A percentile compares a stretch with the other conserved stretches of the same genome.
Conservation (phyloP, 2,113 vertebrate genomes). For the Melanocharis versteri region DNA sequence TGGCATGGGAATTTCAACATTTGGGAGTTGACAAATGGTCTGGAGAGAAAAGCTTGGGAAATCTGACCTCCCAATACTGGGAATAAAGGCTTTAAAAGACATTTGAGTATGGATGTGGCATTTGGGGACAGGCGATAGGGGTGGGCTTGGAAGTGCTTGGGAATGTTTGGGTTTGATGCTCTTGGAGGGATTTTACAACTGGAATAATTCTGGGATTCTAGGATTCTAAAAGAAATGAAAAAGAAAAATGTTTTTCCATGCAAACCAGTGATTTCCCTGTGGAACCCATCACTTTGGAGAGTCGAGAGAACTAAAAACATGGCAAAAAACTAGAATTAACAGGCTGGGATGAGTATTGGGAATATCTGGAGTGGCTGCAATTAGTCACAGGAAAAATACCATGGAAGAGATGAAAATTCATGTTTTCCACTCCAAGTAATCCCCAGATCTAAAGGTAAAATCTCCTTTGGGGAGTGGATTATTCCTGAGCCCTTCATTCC, state of each 20-base stretch:
- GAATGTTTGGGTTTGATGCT: neutral
- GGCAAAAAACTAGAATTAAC: neutral
- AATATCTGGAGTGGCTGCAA: neutral
- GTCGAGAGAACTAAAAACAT: neutral
- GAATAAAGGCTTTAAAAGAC: neutral
- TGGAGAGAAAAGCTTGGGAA: neutral
- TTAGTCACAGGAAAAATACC: neutral
- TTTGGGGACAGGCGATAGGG: neutral
- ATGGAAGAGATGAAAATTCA: neutral
- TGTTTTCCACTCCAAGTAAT: neutral
- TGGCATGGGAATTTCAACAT: neutral
- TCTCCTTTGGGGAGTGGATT: neutral
- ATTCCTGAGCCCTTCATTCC: neutral
- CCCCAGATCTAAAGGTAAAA: neutral
- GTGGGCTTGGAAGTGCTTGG: neutral
- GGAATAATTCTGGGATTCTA: neutral
- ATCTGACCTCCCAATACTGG: fast-evolving
- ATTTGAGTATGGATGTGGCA: neutral
- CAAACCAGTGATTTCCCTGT: neutral
- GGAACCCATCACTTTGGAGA: neutral
- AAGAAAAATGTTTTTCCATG: neutral
- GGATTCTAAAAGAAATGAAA: neutral
- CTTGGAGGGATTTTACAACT: neutral
- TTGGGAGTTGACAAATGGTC: neutral
- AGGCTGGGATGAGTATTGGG: neutral